These are phyloP conservation scores for Lepidothrix coronata DNA, from an alignment of 2,113 vertebrate genomes.

Conservation along the genomic window DNA sequence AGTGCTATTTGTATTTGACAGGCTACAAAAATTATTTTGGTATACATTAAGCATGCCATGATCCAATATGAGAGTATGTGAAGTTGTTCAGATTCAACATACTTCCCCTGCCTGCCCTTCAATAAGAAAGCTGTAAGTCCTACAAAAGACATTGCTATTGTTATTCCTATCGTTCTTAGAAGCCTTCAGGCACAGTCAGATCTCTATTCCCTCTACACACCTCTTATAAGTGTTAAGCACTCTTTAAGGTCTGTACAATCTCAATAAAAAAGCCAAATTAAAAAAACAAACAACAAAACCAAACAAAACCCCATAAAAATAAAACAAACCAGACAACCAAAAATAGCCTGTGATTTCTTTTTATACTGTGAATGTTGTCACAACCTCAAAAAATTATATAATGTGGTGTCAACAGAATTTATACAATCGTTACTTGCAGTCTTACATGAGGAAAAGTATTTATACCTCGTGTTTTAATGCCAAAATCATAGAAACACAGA, in stretches of 20 bases:
- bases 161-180: neutral
- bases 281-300: neutral
- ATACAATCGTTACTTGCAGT: neutral
- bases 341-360: neutral
- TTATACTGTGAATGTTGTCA: neutral
- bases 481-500: neutral
- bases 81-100: neutral
- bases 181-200: neutral
- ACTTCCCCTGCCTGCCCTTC: neutral
- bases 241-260: neutral
- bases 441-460: neutral
- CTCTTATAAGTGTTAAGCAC: neutral
- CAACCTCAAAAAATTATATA: neutral
- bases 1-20: neutral
- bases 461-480: neutral
- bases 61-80: neutral
- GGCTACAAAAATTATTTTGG: neutral
- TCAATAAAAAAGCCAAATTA: neutral
- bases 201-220: neutral
- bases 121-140: neutral
- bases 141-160: neutral
- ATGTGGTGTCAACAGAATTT: neutral
- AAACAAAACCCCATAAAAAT: neutral
- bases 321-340: neutral
- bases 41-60: neutral